A percentile compares a stretch with the other conserved stretches of the same genome.
These are phyloP conservation scores for Nomada goodeniana DNA, from an alignment of 2,888 invertebrate genomes.

Conservation along the genomic window DNA sequence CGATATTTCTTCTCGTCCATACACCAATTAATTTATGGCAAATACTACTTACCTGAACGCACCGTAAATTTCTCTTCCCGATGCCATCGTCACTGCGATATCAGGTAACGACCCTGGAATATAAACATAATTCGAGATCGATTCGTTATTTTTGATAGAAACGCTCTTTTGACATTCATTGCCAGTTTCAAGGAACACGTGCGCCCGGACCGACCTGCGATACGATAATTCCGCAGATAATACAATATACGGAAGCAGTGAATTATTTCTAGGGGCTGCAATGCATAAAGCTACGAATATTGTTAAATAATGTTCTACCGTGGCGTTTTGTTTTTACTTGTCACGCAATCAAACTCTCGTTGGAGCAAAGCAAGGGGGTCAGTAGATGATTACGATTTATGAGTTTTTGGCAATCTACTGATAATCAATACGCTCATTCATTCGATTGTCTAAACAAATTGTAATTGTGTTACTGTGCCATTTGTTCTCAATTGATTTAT, in stretches of 20 bases:
- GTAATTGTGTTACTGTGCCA: constrained; percentile 24
- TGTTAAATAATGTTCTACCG: background rate
- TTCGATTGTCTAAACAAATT: constrained; percentile 26
- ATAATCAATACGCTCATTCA: constrained; percentile 8
- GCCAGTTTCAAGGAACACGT: background rate
- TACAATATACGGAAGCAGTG: too few relatives aligned
- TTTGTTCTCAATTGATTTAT: constrained; percentile 53
- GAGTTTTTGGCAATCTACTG: constrained; percentile 26
- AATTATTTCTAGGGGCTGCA: too few relatives aligned
- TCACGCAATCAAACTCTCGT: background rate
- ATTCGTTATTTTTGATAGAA: constrained; percentile 3
- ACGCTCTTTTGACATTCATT: background rate
- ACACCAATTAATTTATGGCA: too few relatives aligned
- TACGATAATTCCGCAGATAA: background rate
- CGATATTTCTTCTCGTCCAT: background rate
- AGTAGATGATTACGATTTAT: constrained; percentile 31
- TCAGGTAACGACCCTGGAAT: constrained; percentile 77
- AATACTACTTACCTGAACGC: constrained; percentile 74
- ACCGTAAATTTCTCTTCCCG: constrained; percentile 78
- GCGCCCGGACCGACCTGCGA: constrained; percentile 3
- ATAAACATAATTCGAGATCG: constrained; percentile 12
- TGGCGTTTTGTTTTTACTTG: background rate
- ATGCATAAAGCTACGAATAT: background rate
- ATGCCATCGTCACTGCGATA: constrained; percentile 79
- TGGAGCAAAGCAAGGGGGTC: background rate